Conservation (phyloP, 2,797 vertebrate genomes). For the Chelon auratus region DNA sequence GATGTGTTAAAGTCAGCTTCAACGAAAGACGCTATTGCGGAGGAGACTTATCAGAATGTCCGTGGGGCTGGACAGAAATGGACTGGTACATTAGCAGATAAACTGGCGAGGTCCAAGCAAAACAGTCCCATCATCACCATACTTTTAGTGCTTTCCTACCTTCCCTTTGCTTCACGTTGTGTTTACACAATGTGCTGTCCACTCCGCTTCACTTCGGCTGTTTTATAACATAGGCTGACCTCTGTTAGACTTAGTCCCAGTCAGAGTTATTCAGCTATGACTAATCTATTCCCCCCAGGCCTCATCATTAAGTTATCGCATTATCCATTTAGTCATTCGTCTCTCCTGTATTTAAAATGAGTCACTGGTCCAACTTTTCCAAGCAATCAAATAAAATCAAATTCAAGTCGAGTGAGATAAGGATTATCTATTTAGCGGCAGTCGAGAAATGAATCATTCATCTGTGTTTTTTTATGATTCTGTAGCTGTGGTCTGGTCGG, state of each 20-base stretch:
- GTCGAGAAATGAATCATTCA: no score
- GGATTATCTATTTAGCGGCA: neutral
- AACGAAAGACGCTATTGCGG: neutral
- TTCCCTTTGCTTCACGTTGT: neutral
- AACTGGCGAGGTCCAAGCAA: constrained; percentile 1
- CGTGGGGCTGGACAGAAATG: constrained; percentile 1
- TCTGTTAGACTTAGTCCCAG: constrained; percentile 33
- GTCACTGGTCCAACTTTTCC: constrained; percentile 27
- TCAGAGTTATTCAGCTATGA: constrained; percentile 27
- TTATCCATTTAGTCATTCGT: constrained; percentile 36
- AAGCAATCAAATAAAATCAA: constrained; percentile 16
- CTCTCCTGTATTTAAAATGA: constrained; percentile 11
- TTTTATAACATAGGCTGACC: constrained; percentile 34
- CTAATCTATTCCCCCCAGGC: constrained; percentile 28
- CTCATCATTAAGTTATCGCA: constrained; percentile 39
- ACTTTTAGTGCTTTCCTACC: neutral
- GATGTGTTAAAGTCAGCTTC: neutral
- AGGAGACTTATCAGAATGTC: neutral
- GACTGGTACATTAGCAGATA: constrained; percentile 1
- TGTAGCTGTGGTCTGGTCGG: neutral
- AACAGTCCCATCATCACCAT: neutral
- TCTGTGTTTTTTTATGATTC: no score
- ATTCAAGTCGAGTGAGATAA: constrained; percentile 14
- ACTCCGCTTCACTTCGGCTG: constrained; percentile 13
- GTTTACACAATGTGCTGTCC: neutral